These are phyloP conservation scores for Copsychus sechellarum DNA, from an alignment of 2,113 vertebrate genomes.

Conservation along the genomic window DNA sequence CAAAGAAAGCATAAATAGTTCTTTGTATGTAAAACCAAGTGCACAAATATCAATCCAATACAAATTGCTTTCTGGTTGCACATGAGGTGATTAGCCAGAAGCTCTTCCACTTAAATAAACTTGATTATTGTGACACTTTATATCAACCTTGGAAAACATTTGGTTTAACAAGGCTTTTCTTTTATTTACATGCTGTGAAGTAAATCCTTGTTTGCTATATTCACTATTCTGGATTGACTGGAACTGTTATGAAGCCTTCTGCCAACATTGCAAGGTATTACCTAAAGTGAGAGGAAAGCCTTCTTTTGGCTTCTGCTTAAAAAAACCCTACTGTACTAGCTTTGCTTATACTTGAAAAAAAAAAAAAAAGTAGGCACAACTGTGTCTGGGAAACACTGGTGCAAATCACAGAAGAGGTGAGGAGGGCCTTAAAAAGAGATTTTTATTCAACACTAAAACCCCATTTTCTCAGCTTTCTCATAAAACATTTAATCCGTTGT, in stretches of 20 bases:
- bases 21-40: neutral
- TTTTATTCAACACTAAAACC: neutral
- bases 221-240: neutral
- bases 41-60: neutral
- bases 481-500: neutral
- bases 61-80: neutral
- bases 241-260: neutral
- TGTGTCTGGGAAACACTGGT: neutral
- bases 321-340: neutral
- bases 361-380: neutral
- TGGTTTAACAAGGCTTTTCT: neutral
- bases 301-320: neutral
- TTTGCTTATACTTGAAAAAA: neutral
- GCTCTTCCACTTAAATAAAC: neutral
- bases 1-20: neutral
- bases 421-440: neutral
- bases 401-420: neutral
- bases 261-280: neutral
- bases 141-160: neutral
- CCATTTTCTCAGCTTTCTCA: neutral
- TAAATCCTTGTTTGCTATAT: neutral
- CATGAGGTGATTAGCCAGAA: neutral
- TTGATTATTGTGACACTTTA: neutral
- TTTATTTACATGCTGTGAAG: neutral
- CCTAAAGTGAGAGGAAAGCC: neutral